Evolutionary conservation across 2,888 invertebrate genomes (phyloP).

Genomic region (Athalia cordata): DNA sequence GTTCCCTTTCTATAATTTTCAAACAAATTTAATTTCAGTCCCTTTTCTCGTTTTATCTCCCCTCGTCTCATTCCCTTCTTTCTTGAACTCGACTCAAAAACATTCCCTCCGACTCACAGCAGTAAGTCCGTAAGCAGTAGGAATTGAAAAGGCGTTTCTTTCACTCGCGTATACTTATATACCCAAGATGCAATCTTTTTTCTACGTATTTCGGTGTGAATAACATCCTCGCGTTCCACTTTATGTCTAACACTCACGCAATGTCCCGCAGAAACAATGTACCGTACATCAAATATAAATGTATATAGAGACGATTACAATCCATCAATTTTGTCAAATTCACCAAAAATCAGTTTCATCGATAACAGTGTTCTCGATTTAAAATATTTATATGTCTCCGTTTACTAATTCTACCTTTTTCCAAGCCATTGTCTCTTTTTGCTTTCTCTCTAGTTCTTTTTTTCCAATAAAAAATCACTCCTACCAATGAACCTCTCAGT

Average conservation of each 20-base stretch:
- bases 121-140: conserved; percentile 1
- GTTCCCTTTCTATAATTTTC: conserved; percentile 52
- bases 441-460: not conserved
- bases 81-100: conserved; percentile 4
- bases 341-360: not conserved
- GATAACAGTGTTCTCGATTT: not conserved
- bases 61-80: conserved; percentile 27
- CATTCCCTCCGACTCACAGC: conserved; percentile 1
- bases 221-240: conserved; percentile 51
- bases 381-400: not conserved
- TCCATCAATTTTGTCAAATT: conserved; percentile 11
- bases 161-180: conserved; percentile 15
- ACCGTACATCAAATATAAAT: conserved; percentile 25
- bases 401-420: not conserved
- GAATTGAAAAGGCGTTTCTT: conserved; percentile 21
- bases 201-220: conserved; percentile 50
- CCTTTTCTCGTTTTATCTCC: conserved; percentile 14
- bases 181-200: conserved; percentile 46
- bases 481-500: too few relatives aligned
- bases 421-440: not conserved
- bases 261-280: conserved; percentile 37
- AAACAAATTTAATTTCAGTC: conserved; percentile 55
- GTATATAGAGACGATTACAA: conserved; percentile 3
- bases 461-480: too few relatives aligned
- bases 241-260: conserved; percentile 50